Percentiles rank a stretch among this genome's conserved stretches.
These are phyloP conservation scores for Sigmodon hispidus DNA, from an alignment of 2,113 vertebrate genomes.

Conservation along the genomic window DNA sequence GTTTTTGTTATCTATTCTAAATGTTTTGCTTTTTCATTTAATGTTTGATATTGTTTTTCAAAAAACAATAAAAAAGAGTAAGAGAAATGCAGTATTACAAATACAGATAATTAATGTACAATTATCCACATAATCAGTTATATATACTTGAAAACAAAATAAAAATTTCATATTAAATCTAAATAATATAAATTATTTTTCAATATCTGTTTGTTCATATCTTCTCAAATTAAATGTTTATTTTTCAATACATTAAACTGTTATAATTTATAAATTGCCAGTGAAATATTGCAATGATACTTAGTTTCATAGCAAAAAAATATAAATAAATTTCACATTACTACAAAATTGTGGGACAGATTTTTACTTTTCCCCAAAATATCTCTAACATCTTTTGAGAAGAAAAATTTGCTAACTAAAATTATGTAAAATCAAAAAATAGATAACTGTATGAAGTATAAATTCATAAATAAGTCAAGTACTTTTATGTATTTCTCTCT, in stretches of 20 bases:
- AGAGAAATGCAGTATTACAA: neutral
- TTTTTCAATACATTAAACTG: neutral
- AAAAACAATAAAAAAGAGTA: no score
- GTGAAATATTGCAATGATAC: neutral
- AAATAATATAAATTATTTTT: neutral
- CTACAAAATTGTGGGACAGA: neutral
- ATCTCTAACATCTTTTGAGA: neutral
- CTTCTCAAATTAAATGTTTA: neutral
- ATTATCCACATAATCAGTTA: neutral
- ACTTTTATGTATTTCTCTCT: slow-evolving; percentile 9
- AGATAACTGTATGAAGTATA: neutral
- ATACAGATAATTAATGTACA: neutral
- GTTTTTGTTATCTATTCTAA: no score
- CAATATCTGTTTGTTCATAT: neutral
- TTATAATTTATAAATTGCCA: neutral
- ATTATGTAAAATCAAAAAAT: neutral
- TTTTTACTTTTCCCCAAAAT: neutral
- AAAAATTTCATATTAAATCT: neutral
- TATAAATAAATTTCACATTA: neutral
- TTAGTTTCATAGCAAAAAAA: neutral
- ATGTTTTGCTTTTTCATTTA: no score
- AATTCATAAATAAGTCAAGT: neutral
- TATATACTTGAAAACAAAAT: neutral
- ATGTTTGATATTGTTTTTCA: no score
- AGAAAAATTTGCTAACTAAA: neutral